Base-by-base conservation (phyloP, 2,113 vertebrate species). In the Ptychochromis oligacanthus region DNA sequence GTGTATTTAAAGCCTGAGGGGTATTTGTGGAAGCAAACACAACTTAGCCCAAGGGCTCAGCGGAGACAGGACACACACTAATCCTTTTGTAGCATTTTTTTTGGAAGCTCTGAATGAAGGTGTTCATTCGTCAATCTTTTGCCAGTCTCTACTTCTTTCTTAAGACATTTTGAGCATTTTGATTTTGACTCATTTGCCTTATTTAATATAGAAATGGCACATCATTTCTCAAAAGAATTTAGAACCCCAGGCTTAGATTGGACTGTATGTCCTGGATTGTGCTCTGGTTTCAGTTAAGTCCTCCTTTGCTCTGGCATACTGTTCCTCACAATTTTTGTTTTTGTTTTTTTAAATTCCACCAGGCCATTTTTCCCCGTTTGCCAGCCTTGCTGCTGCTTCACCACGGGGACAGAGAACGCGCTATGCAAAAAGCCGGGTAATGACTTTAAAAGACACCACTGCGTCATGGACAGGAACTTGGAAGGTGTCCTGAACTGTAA, bases 391-490 rank as follows among this genome's bases (percentile, higher is more conserved):
- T 77, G 28, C 65, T 75, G 79, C 86, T 86, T 93, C 81, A 91
- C 90, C 79, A 70, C 79, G 46, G 77, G 79, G 86, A 93, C 90
- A 87, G 84, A 88, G 88, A 92, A 77, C 54, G 59, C 20, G 79
- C 86, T 87, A 75, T 91, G 90, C 81, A 88, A 90, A 90, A 86
- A 80, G 49, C 26, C n/a, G 59, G 57, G 84, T 93, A 92, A 94
- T 93, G 85, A 86, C 89, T 95, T 94, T 92, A 88, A 93, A 94
- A 93, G 70, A 31, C 83, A 91, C 89, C 54, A 90, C 81, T 84
- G 79, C 77, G 77, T 92, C 90, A 92, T 78, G 81, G 90, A 91
- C 87, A 89, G 92, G 78, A 81, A 49, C 38, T 92, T 94, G 93
- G 93, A 94, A 84, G 74, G 54, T 43, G 60, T 91, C 88, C 87